These are phyloP conservation scores for Brassicogethes aeneus DNA, from an alignment of 2,888 invertebrate species.

Conservation along the genomic window DNA sequence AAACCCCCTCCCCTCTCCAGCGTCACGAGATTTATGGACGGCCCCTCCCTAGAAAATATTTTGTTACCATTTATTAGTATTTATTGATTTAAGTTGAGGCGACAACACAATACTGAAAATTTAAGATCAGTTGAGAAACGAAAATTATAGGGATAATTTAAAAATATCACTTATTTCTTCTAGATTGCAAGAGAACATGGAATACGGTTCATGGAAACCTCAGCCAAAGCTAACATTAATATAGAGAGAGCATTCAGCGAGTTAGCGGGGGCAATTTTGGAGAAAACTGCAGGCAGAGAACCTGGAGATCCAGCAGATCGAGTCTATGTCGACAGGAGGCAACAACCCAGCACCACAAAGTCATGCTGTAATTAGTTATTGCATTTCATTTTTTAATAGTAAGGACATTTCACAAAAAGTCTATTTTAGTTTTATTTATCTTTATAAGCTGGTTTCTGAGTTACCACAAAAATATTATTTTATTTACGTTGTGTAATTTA, in stretches of 20 bases:
- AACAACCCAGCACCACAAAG: constrained; percentile 52
- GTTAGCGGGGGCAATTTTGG: constrained; percentile 41
- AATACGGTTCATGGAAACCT: constrained; percentile 98
- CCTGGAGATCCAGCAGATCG: constrained; percentile 47
- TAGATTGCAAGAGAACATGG: constrained; percentile 96
- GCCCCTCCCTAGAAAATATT: too few species aligned
- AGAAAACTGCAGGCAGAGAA: constrained; percentile 75
- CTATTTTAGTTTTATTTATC: too few species aligned
- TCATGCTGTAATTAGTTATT: constrained; percentile 41
- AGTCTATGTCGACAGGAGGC: constrained; percentile 64
- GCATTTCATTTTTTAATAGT: neutral
- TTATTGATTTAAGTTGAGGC: too few species aligned
- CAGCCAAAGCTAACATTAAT: constrained; percentile 95
- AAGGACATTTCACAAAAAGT: too few species aligned
- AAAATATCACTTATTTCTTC: neutral
- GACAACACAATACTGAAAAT: too few species aligned
- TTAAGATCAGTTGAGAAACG: too few species aligned
- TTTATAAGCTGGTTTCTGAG: neutral
- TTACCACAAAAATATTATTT: too few species aligned
- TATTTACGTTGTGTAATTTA: too few species aligned
- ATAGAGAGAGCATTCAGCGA: constrained; percentile 86
- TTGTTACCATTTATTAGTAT: too few species aligned
- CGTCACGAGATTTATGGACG: too few species aligned
- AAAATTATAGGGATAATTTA: too few species aligned
- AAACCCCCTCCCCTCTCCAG: too few species aligned